These are phyloP conservation scores for Ophion costatus DNA, from an alignment of 2,888 invertebrate species.

Conservation along the genomic window DNA sequence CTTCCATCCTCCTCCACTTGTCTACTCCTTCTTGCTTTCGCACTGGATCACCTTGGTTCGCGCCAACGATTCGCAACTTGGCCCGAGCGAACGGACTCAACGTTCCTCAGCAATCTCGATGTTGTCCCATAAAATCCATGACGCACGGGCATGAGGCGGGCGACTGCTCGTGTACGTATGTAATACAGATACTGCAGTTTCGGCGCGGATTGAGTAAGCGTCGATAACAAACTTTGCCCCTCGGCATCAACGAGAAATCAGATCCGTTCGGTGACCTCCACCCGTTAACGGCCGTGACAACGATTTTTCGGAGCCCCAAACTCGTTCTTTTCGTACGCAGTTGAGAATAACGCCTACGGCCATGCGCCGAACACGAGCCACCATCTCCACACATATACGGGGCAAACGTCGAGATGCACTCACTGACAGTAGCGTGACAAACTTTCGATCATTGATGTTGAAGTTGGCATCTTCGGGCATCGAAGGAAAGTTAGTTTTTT, in stretches of 20 bases:
- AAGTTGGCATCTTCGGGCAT: no score
- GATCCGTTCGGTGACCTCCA: constrained; percentile 54
- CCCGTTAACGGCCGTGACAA: constrained; percentile 37
- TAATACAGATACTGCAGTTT: constrained; percentile 29
- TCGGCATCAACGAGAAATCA: constrained; percentile 13
- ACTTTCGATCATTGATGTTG: no score
- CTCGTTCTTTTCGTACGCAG: constrained; percentile 17
- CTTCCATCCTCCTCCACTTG: constrained; percentile 15
- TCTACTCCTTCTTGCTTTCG: constrained; percentile 66
- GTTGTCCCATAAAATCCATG: constrained; percentile 50
- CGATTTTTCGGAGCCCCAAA: constrained; percentile 33
- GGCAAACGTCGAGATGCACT: not conserved
- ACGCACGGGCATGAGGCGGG: constrained; percentile 1
- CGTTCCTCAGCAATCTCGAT: constrained; percentile 46
- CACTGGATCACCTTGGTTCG: constrained; percentile 77
- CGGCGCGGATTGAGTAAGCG: constrained; percentile 40
- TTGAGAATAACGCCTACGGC: constrained; percentile 14
- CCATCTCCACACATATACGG: no score
- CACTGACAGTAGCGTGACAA: no score
- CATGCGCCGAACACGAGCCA: no score
- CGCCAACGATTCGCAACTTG: constrained; percentile 51
- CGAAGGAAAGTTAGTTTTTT: no score
- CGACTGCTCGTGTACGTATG: not conserved
- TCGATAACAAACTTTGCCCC: constrained; percentile 15
- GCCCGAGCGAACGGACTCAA: constrained; percentile 25